Evolutionary conservation across 2,113 vertebrate species (phyloP).

Genomic region (Hemiscyllium ocellatum): DNA sequence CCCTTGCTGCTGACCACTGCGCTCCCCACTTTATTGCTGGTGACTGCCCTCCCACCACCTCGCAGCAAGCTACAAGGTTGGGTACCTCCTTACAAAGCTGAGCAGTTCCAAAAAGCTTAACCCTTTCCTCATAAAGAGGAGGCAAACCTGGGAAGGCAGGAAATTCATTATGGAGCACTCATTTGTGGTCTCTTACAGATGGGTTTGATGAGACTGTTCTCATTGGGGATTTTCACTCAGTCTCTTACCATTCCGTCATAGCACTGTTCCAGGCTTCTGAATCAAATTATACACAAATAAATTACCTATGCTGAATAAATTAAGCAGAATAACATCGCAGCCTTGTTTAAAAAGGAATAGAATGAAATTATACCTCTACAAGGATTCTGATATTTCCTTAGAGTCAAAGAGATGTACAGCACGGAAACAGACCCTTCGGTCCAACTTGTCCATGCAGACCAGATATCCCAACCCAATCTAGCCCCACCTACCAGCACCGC

Average conservation of each 20-base stretch:
- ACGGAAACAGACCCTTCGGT: no score
- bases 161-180: background rate
- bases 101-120: background rate
- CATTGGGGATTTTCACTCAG: background rate
- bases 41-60: no score
- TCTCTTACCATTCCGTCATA: background rate
- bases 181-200: background rate
- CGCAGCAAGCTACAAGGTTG: no score
- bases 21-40: no score
- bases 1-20: no score
- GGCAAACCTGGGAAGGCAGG: background rate
- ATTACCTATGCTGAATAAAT: background rate
- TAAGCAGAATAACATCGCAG: background rate
- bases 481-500: no score
- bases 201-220: background rate
- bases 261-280: background rate
- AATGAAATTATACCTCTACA: background rate
- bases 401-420: no score
- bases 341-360: background rate
- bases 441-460: no score
- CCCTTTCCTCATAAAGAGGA: background rate
- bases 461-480: no score
- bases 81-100: background rate
- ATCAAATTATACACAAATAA: background rate
- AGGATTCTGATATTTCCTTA: background rate